Evolutionary conservation across 2,113 vertebrate species (phyloP), one percentile per base, ranked within the genome.

Genomic region (Anolis sagrei): DNA sequence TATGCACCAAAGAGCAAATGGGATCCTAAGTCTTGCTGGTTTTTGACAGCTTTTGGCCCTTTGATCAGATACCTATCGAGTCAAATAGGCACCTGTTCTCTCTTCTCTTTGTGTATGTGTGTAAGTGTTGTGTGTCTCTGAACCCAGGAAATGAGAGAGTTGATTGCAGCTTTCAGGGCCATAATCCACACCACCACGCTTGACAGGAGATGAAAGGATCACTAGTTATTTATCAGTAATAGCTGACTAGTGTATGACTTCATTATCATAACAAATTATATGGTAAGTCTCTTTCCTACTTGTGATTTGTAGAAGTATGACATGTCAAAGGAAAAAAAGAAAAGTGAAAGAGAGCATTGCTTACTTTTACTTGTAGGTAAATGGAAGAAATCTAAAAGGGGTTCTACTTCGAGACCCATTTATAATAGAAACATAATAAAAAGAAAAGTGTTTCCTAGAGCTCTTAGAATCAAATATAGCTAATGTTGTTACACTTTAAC

Each of bases 171-270:
- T 93, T 96, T 96, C 97, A 94, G 96, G 76, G 96, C 97, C 95
- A 95, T 97, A 95, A 95, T 97, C 95, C 88, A 32, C 91, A 80
- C 94, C 91, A 94, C 92, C 95, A 93, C 95, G 93, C 95, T 96
- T 97, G 97, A 97, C 96, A 97, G 96, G 94, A 98, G 98, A 98
- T 98, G 97, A 98, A 98, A 98, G 97, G 94, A 95, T 94, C 88
- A 86, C 96, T 96, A 97, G 95, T 98, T 97, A 97, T 95, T 86
- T 93, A 94, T 93, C 94, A 96, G 95, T 97, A 97, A 97, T 95
- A 96, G 95, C 96, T 95, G 95, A 91, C 92, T 90, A 21, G 79
- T 74, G 81, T 86, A 91, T 77, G 86, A 92, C 83, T 87, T 92
- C 93, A 93, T 96, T 96, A 95, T 83, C 85, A 79, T 79, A 92